phyloP scores from a whole-genome alignment of 2,113 vertebrate genomes.

The Passerina amoena region DNA sequence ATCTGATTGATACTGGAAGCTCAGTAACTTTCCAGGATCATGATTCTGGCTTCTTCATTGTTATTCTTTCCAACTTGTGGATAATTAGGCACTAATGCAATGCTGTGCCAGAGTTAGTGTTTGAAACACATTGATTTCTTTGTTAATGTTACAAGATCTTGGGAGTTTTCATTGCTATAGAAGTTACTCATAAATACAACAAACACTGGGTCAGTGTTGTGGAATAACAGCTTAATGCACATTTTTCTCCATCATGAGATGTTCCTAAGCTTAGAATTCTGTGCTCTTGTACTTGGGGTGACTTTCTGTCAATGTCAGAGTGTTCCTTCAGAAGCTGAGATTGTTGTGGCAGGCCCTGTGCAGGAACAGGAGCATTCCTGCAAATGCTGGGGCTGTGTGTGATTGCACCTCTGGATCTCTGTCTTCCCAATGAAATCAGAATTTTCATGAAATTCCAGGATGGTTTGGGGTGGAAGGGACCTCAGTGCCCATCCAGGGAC shows the following conservation, averaged over 20 bases:
- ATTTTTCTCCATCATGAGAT: background rate
- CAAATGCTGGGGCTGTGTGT: background rate
- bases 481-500: fast-evolving
- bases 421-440: background rate
- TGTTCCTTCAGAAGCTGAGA: background rate
- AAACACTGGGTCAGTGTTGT: background rate
- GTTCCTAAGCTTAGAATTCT: background rate
- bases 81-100: background rate
- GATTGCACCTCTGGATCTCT: background rate
- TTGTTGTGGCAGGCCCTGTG: background rate
- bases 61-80: background rate
- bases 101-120: background rate
- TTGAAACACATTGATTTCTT: background rate
- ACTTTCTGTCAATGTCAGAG: background rate
- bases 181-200: background rate
- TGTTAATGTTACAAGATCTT: background rate
- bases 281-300: background rate
- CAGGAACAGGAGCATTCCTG: background rate
- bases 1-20: background rate
- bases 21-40: background rate
- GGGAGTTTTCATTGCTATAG: background rate
- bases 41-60: background rate
- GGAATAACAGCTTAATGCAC: background rate
- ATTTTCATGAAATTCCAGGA: background rate
- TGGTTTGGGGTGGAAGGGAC: background rate